These are phyloP conservation scores for Neodontobutis hainanensis DNA, from an alignment of 2,113 vertebrate genomes.

Conservation along the genomic window DNA sequence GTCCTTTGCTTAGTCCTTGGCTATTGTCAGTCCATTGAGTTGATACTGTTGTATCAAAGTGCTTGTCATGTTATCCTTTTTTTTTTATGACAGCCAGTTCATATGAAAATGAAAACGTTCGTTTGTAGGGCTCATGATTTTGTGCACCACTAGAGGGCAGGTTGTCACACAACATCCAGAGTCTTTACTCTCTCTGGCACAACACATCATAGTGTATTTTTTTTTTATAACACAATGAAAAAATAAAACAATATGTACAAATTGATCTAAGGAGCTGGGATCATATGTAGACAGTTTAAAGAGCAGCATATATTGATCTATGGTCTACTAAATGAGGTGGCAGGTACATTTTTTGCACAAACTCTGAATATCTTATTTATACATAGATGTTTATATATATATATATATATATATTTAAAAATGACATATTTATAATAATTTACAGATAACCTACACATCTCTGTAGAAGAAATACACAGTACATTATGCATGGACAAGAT, in stretches of 20 bases:
- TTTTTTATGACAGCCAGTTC: slow-evolving; percentile 2
- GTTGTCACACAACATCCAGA: slow-evolving; percentile 41
- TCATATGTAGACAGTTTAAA: slow-evolving; percentile 78
- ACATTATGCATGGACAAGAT: slow-evolving; percentile 85
- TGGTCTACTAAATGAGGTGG: slow-evolving; percentile 83
- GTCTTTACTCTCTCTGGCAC: slow-evolving; percentile 67
- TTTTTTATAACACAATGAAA: slow-evolving; percentile 84
- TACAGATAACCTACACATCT: slow-evolving; percentile 86
- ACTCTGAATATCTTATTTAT: slow-evolving; percentile 85
- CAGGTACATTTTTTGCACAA: slow-evolving; percentile 83
- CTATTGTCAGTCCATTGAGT: slow-evolving; percentile 50
- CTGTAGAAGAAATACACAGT: slow-evolving; percentile 91
- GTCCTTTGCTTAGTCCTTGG: slow-evolving; percentile 55
- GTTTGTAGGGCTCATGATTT: slow-evolving; percentile 17
- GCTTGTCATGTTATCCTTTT: slow-evolving; percentile 77
- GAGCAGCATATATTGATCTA: slow-evolving; percentile 85
- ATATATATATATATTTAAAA: slow-evolving; percentile 79
- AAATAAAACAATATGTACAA: slow-evolving; percentile 79
- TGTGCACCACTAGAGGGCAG: slow-evolving; percentile 59
- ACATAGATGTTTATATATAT: slow-evolving; percentile 69
- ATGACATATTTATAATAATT: slow-evolving; percentile 95
- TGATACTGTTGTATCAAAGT: slow-evolving; percentile 75
- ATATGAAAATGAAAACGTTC: slow-evolving; percentile 27
- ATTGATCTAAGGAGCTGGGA: slow-evolving; percentile 76
- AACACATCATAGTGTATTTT: slow-evolving; percentile 77